Evolutionary conservation across 2,888 invertebrate species (phyloP).

Genomic region (Neocrepidodera transversa): DNA sequence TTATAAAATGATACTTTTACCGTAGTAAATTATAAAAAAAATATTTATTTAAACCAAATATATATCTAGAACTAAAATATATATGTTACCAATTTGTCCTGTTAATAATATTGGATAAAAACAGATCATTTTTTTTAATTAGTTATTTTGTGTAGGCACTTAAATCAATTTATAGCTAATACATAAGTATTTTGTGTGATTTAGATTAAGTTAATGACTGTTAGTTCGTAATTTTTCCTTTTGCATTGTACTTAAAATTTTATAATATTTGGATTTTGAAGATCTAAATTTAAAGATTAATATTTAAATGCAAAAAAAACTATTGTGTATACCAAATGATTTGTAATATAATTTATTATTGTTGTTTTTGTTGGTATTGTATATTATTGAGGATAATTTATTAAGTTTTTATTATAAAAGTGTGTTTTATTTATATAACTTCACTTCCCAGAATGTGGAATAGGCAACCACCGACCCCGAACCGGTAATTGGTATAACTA

Average conservation of each 20-base stretch:
- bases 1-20: too few relatives aligned
- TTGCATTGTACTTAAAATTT: conserved; percentile 4
- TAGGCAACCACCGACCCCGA: too few relatives aligned
- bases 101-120: too few relatives aligned
- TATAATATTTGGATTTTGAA: conserved; percentile 2
- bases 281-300: conserved; percentile 19
- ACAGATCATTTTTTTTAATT: too few relatives aligned
- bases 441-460: background rate
- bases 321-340: conserved; percentile 30
- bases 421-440: conserved; percentile 37
- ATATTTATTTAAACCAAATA: too few relatives aligned
- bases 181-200: conserved; percentile 2
- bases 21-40: too few relatives aligned
- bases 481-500: too few relatives aligned
- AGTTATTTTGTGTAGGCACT: too few relatives aligned
- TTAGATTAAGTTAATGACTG: conserved; percentile 7
- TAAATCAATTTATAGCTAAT: conserved; percentile 1
- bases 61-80: too few relatives aligned
- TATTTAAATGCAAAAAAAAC: conserved; percentile 18
- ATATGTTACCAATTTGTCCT: too few relatives aligned
- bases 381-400: conserved; percentile 46
- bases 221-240: conserved; percentile 8
- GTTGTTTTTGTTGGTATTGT: conserved; percentile 48
- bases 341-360: conserved; percentile 40
- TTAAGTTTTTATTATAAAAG: conserved; percentile 48